Evolutionary conservation across 1,140 invertebrate genomes (phyloP).

Genomic region (Macrobrachium nipponense): DNA sequence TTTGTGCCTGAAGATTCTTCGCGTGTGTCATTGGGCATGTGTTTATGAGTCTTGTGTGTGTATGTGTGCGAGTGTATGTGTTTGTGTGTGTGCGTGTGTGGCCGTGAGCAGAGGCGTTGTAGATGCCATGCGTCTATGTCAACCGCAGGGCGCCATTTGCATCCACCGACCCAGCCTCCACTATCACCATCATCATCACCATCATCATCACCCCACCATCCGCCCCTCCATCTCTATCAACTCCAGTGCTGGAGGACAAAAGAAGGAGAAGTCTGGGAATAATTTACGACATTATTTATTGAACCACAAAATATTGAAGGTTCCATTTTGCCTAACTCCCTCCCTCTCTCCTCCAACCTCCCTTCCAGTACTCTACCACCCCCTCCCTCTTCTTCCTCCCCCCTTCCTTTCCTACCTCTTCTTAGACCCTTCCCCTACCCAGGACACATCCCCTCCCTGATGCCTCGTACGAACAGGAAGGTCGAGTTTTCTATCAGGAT

Average conservation of each 20-base stretch:
- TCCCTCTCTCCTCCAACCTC: background rate
- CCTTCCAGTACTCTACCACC: background rate
- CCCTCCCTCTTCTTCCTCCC: slow-evolving; percentile 5
- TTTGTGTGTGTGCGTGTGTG: slow-evolving; percentile 12
- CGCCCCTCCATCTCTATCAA: slow-evolving; percentile 46
- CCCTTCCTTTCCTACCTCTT: background rate
- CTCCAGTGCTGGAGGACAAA: slow-evolving; percentile 51
- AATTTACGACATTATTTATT: slow-evolving; percentile 58
- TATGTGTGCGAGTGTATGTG: background rate
- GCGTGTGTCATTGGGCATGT: no score
- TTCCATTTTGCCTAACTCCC: slow-evolving; percentile 41
- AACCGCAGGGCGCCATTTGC: slow-evolving; percentile 43
- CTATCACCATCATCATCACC: slow-evolving; percentile 47
- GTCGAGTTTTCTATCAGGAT: slow-evolving; percentile 39
- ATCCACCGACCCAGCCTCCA: slow-evolving; percentile 40
- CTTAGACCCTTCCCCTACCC: background rate
- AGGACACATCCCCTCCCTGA: background rate
- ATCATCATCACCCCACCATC: slow-evolving; percentile 16
- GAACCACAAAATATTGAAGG: slow-evolving; percentile 58
- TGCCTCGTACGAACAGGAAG: slow-evolving; percentile 29
- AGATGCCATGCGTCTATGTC: slow-evolving; percentile 39
- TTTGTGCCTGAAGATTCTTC: no score
- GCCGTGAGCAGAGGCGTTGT: background rate
- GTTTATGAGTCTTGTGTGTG: background rate
- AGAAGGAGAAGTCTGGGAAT: slow-evolving; percentile 56